These are phyloP conservation scores for Drosophila borealis DNA, from an alignment of 2,888 invertebrate species.

Conservation along the genomic window DNA sequence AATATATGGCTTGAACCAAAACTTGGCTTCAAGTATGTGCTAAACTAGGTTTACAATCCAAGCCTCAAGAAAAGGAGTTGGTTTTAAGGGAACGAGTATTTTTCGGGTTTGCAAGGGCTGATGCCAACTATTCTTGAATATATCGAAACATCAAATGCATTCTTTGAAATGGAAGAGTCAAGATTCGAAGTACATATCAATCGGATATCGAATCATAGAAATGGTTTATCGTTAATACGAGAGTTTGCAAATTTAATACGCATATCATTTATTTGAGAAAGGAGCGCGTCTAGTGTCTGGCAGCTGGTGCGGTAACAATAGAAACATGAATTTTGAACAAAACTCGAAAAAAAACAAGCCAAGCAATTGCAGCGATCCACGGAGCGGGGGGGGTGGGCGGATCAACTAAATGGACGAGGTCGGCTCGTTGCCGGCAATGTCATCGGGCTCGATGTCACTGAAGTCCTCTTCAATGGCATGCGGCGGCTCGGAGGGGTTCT, in stretches of 20 bases:
- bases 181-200: too few species aligned
- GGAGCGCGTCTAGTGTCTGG: neutral
- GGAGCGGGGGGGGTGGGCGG: neutral
- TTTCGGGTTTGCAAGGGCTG: too few species aligned
- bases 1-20: too few species aligned
- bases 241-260: neutral
- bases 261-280: constrained; percentile 3
- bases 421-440: constrained; percentile 16
- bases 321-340: constrained; percentile 8
- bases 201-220: too few species aligned
- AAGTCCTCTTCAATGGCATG: constrained; percentile 31
- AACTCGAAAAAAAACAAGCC: neutral
- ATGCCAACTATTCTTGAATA: too few species aligned
- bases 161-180: too few species aligned
- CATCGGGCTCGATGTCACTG: constrained; percentile 34
- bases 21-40: too few species aligned
- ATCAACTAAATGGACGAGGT: constrained; percentile 3
- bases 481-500: neutral
- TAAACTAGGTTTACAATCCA: too few species aligned
- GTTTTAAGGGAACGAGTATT: too few species aligned
- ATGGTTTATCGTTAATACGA: too few species aligned
- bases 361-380: neutral
- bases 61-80: too few species aligned
- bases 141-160: too few species aligned
- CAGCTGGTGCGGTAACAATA: neutral